Evolutionary conservation across 2,113 vertebrate species (phyloP), one percentile per base, ranked within the genome.

Genomic region (Scolopax mira): DNA sequence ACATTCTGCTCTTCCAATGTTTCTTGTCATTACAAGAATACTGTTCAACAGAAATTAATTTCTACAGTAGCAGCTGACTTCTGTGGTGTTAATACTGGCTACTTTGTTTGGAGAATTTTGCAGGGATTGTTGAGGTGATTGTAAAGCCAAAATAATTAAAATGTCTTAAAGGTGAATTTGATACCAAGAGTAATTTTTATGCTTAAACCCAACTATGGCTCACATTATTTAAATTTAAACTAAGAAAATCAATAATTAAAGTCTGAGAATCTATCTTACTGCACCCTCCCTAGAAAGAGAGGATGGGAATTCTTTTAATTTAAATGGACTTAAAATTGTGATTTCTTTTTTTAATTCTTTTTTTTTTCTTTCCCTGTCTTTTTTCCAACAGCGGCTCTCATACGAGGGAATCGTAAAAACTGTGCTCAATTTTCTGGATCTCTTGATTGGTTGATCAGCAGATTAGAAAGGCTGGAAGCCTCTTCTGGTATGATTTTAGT

Each of bases 361-460:
- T 4, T 3, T 33, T 6, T 33, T 2, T 10, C 7, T 27, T 61
- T 62, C 35, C 71, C 24, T 88, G 77, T 95, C 48, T 85, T 87
- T 86, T 95, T 54, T 84, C 79, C 91, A 81, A 41, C 73, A 99
- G 99, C 99, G 83, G 99, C 99, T 80, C 97, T 99, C 69, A 99
- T 99, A 97, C 98, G 99, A 96, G 99, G 99, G 73, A 99, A 99
- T 98, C 98, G 99, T 96, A 99, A 99, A 98, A 99, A 99, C 96
- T 99, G 99, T 97, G 99, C 99, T 83, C 99, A 99, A 7, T 99
- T 99, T 97, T 99, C 99, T 16, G 98, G 99, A 81, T 99, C 99
- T 13, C 97, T 99, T 70, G 99, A 99, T 67, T 99, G 99, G 99
- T 91, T 99, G 58, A 99, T 99, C 84, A 99, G 99, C 98, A 98